Base-by-base conservation (phyloP, 2,113 vertebrate species). In the Triplophysa dalaica region DNA sequence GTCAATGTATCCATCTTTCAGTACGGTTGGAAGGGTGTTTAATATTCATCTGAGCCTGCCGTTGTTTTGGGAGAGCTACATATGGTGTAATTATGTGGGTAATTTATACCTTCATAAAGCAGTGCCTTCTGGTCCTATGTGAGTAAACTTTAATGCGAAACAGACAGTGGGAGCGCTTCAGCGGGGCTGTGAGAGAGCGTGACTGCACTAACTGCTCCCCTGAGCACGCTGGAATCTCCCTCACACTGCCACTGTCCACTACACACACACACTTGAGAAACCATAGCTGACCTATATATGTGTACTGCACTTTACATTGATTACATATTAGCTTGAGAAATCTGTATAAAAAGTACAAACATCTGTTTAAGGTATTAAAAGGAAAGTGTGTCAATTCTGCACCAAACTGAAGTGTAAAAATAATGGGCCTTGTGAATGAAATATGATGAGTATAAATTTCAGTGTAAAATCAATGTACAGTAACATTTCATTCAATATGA, bases 81-180 rank as follows among this genome's bases (percentile, higher is more conserved):
- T 91, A 90, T 88, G 89, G 87, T 86, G 84, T 88, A 91, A 89
- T 92, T 89, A 92, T 70, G 77, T 78, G 79, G 87, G 85, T 91
- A 88, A 90, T 92, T 91, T 91, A 91, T 92, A 85, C 86, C 82
- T 82, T 87, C 88, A 89, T 91, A 91, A 91, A 93, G 89, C 84
- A 88, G 81, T 24, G 85, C 90, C 89, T 89, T 87, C 91, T 92
- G 91, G 81, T 86, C 82, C 85, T 65, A 61, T 84, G 86, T 81
- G 87, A 91, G 82, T 84, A 43, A 8, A 82, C 77, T 84, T 85
- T 90, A 85, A 86, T 85, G 81, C 76, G 73, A 89, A 92, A 87
- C 91, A 92, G 91, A 88, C 87, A 89, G 75, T 85, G 84, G 83
- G 84, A 80, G 76, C 79, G 84, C 84, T 81, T 88, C 82, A 86